Conservation (phyloP, 2,797 vertebrate species). For the Meriones psammophilus region DNA sequence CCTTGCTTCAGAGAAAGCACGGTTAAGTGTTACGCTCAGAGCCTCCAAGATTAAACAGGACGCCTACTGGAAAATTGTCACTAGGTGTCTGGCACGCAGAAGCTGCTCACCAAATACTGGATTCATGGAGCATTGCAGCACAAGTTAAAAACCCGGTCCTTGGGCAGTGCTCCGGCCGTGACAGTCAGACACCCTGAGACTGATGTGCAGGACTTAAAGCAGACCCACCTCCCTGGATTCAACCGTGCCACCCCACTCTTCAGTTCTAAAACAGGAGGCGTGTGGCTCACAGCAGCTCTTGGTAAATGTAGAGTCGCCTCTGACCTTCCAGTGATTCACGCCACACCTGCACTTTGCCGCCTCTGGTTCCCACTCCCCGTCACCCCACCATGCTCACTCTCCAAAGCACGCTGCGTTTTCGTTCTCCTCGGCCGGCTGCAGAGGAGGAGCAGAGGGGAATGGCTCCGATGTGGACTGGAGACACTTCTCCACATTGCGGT, state of each 20-base stretch:
- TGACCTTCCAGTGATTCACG: not conserved
- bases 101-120: not conserved
- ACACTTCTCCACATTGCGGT: not conserved
- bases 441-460: accelerated
- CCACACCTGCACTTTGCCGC: not conserved
- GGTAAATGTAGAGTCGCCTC: not conserved
- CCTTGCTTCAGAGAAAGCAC: not conserved
- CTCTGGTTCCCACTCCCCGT: not conserved
- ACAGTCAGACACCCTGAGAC: not conserved
- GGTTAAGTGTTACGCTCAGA: not conserved
- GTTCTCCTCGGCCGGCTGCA: too few relatives aligned
- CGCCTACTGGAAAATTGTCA: not conserved
- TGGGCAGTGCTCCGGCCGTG: not conserved
- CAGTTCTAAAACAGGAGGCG: not conserved
- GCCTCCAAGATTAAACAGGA: not conserved
- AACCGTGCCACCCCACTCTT: not conserved
- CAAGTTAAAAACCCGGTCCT: not conserved
- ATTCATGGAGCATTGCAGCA: not conserved
- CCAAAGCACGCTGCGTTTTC: not conserved
- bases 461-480: not conserved
- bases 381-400: accelerated
- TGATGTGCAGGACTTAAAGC: not conserved
- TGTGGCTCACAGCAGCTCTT: not conserved
- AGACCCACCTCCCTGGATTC: accelerated
- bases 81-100: not conserved